phyloP scores from a whole-genome alignment of 1,140 invertebrate species.

The Periplaneta americana region DNA sequence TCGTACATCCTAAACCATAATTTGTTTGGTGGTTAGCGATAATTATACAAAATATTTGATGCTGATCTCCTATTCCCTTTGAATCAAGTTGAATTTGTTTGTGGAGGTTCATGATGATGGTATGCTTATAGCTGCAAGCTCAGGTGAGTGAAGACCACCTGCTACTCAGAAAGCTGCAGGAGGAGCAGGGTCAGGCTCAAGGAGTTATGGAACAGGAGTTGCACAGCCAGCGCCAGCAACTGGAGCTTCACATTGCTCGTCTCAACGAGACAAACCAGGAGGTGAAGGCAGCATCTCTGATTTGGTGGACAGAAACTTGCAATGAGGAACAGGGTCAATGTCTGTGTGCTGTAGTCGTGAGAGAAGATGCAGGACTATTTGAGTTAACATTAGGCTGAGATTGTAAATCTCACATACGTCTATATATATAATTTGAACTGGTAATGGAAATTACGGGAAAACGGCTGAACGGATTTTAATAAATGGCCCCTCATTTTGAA shows the following conservation, averaged over 20 bases:
- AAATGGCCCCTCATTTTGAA: no score
- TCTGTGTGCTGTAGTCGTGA: background rate
- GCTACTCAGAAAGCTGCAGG: constrained; percentile 45
- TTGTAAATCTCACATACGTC: no score
- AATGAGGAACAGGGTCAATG: no score
- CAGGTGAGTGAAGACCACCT: constrained; percentile 53
- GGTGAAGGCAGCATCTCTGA: background rate
- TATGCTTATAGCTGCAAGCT: constrained; percentile 42
- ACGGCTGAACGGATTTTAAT: no score
- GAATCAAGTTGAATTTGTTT: background rate
- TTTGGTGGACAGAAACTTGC: background rate
- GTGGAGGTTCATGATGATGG: background rate
- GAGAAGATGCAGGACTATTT: no score
- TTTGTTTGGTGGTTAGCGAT: no score
- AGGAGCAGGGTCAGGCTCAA: constrained; percentile 46
- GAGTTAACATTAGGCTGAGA: no score
- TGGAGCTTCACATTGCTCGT: constrained; percentile 43
- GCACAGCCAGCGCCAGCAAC: constrained; percentile 43
- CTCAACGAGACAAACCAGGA: constrained; percentile 33
- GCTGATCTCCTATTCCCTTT: no score
- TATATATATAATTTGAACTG: no score
- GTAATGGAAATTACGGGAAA: no score
- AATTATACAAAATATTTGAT: no score
- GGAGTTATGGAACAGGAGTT: constrained; percentile 43
- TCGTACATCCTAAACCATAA: no score